phyloP scores from a whole-genome alignment of 2,888 invertebrate genomes.

The Cephus rjabovi region DNA sequence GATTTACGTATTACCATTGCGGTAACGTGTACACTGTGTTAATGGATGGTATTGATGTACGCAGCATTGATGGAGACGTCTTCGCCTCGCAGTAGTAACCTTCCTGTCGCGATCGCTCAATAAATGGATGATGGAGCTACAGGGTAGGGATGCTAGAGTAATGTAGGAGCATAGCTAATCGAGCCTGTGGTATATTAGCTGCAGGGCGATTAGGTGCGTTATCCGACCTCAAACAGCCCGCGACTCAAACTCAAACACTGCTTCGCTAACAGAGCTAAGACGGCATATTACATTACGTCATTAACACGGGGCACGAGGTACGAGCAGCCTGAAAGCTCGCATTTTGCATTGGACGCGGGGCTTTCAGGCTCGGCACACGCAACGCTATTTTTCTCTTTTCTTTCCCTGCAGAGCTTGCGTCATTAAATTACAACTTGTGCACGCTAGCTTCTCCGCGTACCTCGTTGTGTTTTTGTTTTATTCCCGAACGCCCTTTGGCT shows the following conservation, averaged over 20 bases:
- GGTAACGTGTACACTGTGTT: too few relatives aligned
- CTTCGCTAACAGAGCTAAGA: constrained; percentile 31
- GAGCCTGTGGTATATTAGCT: constrained; percentile 44
- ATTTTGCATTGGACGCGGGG: neutral
- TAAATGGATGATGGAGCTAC: constrained; percentile 34
- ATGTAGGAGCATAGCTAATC: constrained; percentile 34
- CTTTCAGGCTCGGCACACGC: neutral
- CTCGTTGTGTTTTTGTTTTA: neutral
- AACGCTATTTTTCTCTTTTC: neutral
- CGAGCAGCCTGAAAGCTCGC: neutral
- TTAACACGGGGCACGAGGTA: constrained; percentile 17
- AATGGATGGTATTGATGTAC: too few relatives aligned
- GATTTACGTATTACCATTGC: too few relatives aligned
- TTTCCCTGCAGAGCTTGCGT: neutral
- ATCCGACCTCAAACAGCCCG: constrained; percentile 45
- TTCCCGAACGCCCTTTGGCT: neutral
- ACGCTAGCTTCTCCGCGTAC: neutral
- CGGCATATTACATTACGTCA: constrained; percentile 35
- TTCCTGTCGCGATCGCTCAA: constrained; percentile 29
- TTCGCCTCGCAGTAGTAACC: neutral
- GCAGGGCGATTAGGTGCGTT: constrained; percentile 43
- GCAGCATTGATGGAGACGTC: too few relatives aligned
- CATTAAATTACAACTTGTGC: neutral
- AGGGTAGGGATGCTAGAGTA: constrained; percentile 24
- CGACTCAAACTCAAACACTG: constrained; percentile 29